phyloP scores from a whole-genome alignment of 1,140 invertebrate genomes.

The Armadillidium nasatum region DNA sequence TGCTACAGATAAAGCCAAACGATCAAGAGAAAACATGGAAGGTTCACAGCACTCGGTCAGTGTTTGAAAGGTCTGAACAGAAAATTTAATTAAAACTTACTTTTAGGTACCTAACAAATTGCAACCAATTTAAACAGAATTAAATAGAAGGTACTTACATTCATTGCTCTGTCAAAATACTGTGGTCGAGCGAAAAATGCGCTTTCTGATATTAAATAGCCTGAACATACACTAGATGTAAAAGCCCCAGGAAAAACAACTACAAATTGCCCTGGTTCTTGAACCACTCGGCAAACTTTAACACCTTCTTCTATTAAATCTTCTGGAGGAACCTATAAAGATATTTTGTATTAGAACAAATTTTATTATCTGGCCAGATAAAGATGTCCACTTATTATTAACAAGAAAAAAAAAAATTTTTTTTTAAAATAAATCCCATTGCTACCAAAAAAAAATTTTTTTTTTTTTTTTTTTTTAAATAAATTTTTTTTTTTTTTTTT shows the following conservation, averaged over 20 bases:
- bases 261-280: conserved; percentile 84
- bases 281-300: conserved; percentile 70
- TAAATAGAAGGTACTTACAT: conserved; percentile 51
- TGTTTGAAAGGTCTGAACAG: conserved; percentile 58
- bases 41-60: conserved; percentile 79
- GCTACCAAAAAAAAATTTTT: too few species aligned
- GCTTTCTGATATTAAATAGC: conserved; percentile 85
- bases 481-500: too few species aligned
- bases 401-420: too few species aligned
- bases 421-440: too few species aligned
- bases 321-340: conserved; percentile 66
- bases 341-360: conserved; percentile 4
- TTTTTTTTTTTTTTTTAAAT: too few species aligned
- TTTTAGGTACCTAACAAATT: background rate
- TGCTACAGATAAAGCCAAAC: conserved; percentile 71
- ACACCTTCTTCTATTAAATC: conserved; percentile 70
- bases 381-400: too few species aligned
- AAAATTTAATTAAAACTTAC: background rate
- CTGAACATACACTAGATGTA: conserved; percentile 81
- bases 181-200: conserved; percentile 83
- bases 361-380: too few species aligned
- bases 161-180: conserved; percentile 70
- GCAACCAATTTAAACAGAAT: background rate
- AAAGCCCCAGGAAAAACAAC: conserved; percentile 86
- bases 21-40: conserved; percentile 83